These are phyloP conservation scores for Rhopalosiphum nymphaeae DNA, from an alignment of 2,888 invertebrate species.

Conservation along the genomic window DNA sequence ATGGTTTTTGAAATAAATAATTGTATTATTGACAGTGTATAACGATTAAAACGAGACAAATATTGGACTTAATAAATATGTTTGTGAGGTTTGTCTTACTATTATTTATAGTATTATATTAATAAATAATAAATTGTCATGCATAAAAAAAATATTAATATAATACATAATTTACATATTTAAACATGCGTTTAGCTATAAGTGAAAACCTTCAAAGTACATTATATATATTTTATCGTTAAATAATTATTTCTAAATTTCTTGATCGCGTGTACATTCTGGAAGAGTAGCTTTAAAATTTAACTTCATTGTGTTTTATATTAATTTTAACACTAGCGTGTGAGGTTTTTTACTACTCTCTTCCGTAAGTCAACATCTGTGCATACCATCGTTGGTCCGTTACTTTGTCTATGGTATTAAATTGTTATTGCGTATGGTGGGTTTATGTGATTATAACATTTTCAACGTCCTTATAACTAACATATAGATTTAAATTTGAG, in stretches of 20 bases:
- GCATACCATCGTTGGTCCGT: background rate
- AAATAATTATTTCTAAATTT: background rate
- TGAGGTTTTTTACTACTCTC: constrained; percentile 33
- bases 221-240: background rate
- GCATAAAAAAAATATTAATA: background rate
- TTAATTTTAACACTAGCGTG: constrained; percentile 16
- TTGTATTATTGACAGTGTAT: background rate
- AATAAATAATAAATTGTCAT: background rate
- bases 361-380: background rate
- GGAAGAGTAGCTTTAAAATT: background rate
- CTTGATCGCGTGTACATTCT: background rate
- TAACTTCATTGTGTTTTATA: background rate
- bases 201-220: background rate
- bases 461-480: background rate
- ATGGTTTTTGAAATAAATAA: background rate
- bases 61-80: background rate
- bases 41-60: background rate
- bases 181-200: background rate
- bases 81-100: background rate
- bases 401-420: background rate
- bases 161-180: background rate
- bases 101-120: background rate
- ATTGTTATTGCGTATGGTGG: background rate
- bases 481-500: background rate
- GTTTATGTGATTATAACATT: constrained; percentile 12